Evolutionary conservation across 2,797 vertebrate genomes (phyloP).

Genomic region (Meda fulgida): DNA sequence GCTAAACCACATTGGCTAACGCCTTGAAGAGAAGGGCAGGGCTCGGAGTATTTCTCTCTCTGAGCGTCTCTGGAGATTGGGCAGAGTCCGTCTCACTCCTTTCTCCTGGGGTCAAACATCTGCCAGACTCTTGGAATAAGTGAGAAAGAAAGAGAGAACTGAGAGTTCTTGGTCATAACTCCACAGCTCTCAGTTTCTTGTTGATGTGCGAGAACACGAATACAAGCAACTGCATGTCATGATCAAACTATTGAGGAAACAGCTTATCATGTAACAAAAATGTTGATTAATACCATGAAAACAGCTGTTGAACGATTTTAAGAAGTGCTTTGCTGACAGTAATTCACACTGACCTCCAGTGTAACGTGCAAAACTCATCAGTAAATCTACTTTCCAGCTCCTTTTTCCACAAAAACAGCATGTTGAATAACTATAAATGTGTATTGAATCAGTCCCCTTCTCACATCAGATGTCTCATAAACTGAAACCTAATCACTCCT

Average conservation of each 20-base stretch:
- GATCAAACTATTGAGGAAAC: neutral
- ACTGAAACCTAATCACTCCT: neutral
- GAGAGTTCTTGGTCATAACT: neutral
- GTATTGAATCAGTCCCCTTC: neutral
- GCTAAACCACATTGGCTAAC: constrained; percentile 43
- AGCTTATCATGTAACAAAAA: neutral
- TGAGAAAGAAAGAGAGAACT: constrained; percentile 33
- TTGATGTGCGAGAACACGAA: neutral
- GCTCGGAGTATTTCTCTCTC: constrained; percentile 25
- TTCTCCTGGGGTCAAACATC: constrained; percentile 54
- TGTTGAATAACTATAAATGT: neutral
- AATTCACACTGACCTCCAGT: neutral
- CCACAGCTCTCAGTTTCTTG: neutral
- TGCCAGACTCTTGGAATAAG: constrained; percentile 41
- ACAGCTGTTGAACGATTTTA: constrained; percentile 2
- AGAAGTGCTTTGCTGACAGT: neutral
- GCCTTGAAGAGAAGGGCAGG: constrained; percentile 52
- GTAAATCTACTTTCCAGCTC: constrained; percentile 19
- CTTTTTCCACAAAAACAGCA: constrained; percentile 14
- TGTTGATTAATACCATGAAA: neutral
- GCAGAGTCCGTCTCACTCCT: constrained; percentile 55
- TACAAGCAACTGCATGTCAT: neutral
- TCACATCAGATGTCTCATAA: neutral
- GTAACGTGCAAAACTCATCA: neutral
- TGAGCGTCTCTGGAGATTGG: constrained; percentile 58